These are phyloP conservation scores for Trissoscelio sp. DNA, from an alignment of 2,888 invertebrate genomes.

Conservation along the genomic window DNA sequence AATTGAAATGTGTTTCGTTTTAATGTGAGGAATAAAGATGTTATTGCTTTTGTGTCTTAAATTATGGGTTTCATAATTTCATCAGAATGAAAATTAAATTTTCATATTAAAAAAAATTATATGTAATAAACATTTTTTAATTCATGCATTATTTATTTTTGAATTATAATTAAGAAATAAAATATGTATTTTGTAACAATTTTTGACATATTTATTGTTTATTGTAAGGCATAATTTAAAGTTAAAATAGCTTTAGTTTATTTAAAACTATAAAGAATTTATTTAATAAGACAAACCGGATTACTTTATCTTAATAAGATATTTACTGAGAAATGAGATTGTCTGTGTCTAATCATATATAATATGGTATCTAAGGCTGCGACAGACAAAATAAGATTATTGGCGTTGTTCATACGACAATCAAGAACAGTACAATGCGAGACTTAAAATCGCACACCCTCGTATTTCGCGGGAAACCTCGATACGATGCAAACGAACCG, in stretches of 20 bases:
- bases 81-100: too few relatives aligned
- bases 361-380: not conserved
- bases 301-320: not conserved
- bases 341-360: not conserved
- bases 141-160: too few relatives aligned
- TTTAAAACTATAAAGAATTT: not conserved
- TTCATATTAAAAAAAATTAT: too few relatives aligned
- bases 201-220: too few relatives aligned
- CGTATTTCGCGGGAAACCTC: not conserved
- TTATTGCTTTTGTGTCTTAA: too few relatives aligned
- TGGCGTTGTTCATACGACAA: not conserved
- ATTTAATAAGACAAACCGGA: not conserved
- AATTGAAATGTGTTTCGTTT: conserved; percentile 21
- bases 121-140: too few relatives aligned
- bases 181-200: too few relatives aligned
- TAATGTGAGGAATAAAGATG: not conserved
- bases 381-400: not conserved
- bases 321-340: not conserved
- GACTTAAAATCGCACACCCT: not conserved
- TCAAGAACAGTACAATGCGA: not conserved
- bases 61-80: too few relatives aligned
- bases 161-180: too few relatives aligned
- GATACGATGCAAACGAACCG: not conserved
- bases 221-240: too few relatives aligned
- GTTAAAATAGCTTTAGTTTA: not conserved